Base-by-base conservation (phyloP, 2,888 invertebrate species). In the Drosophila falleni region DNA sequence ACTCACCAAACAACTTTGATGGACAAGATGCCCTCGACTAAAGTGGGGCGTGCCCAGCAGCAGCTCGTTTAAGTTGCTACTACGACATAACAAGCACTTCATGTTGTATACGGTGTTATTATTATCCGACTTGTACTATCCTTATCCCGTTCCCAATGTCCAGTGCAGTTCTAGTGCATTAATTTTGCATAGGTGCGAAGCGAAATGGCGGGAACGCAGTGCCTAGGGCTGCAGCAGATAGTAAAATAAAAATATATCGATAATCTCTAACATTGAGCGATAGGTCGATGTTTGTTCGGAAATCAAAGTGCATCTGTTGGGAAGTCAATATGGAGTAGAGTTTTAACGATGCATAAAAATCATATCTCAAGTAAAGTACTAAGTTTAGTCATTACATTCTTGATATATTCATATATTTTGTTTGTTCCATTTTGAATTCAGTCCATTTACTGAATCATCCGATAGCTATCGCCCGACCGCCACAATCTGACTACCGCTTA, bases 1-100 rank as follows among this genome's bases (percentile, higher is more conserved):
- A 70, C 94, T 93, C 93, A 96, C 96, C 93, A 96, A 93, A 90
- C 97, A 97, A 91, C 95, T 96, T 84, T 96, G 95, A 90, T 97
- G 97, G 2, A 95, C 95, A 39, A 94, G 92, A 29, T 96, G 92
- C 11, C 94, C 93, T 11, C 94, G 6, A 0, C 2, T 19, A 10
- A 1, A 5, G 31, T 63, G 35, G 0, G 62, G 0, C 29, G 46
- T 29, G 8, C 78, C 78, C 0, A 71, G 16, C 3, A 16, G 42
- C 13, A 78, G n/a, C 5, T 60, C 79, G 19, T 75, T 10, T 3
- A 19, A 8, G 0, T 8, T 3, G 2, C 2, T 0, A 2, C 39
- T 39, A 29, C 53, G 44, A 13, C 78, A 78, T 31, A 78, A 42
- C 8, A 35, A 0, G 29, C 78, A 78, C 0, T 26, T 6, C 58